A percentile compares a stretch with the other conserved stretches of the same genome.
Evolutionary conservation across 2,797 vertebrate genomes (phyloP).

Genomic region (Sebastes kiyomatsui): DNA sequence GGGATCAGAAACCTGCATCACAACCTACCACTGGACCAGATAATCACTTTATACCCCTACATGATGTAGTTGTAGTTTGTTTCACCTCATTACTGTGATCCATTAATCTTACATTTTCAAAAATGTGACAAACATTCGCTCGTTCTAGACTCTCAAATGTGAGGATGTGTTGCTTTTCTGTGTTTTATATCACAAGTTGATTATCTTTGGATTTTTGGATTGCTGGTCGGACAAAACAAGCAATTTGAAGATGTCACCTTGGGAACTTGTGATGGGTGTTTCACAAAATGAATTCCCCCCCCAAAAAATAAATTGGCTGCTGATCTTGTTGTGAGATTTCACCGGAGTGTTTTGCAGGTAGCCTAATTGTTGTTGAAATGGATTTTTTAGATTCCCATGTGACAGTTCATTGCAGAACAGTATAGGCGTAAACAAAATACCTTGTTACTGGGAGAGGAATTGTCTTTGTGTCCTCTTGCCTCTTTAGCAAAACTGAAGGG

Average conservation of each 20-base stretch:
- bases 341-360: not conserved
- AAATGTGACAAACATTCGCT: not conserved
- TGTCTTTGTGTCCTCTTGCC: conserved; percentile 1
- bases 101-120: no score
- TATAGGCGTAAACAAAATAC: conserved; percentile 14
- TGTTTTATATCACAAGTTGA: not conserved
- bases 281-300: not conserved
- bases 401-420: conserved; percentile 5
- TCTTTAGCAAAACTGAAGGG: conserved; percentile 35
- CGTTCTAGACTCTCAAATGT: not conserved
- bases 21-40: not conserved
- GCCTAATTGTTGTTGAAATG: conserved; percentile 13
- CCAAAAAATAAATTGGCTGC: not conserved
- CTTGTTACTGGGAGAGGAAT: conserved; percentile 5
- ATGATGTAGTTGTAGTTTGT: not conserved
- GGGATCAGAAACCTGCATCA: not conserved
- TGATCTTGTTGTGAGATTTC: conserved; percentile 12
- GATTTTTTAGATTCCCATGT: conserved; percentile 16
- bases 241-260: not conserved
- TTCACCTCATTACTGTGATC: not conserved
- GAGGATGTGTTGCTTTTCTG: not conserved
- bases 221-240: not conserved
- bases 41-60: not conserved
- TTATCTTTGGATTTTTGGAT: not conserved
- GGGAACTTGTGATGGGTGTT: not conserved